Evolutionary conservation across 2,113 vertebrate genomes (phyloP), one percentile per base, ranked within the genome.

Genomic region (Microcebus murinus): DNA sequence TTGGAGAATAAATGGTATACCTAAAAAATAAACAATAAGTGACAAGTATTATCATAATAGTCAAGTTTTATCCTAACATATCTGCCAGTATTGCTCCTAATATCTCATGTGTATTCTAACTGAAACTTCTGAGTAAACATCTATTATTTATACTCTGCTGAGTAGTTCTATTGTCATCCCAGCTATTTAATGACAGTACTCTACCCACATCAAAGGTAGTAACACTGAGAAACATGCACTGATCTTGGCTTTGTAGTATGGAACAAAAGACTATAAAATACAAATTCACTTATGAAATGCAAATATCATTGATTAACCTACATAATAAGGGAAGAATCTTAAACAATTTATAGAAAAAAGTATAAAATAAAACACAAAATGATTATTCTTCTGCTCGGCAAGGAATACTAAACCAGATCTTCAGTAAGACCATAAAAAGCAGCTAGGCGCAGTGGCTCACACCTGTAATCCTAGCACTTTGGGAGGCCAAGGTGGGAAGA

Each of bases 1-100:
- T 99, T 68, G 99, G 99, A 93, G 99, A 99, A 98, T 99, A 99
- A 98, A 99, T 99, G 39, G 99, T 99, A 27, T 99, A 99, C 36
- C 99, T 99, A 98, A 85, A 98, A 94, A 90, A 89, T 31, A 81
- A 96, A 52, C 0, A 83, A 1, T 10, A 87, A 90, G 20, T 52
- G 59, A 73, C 10, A 94, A 76, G 88, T 27, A 79, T 23, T 86
- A 21, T 79, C 73, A 18, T 31, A 91, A 68, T 10, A 82, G 25
- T 81, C 25, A 86, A 59, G 11, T 83, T 95, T 83, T 74, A 95
- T 34, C 36, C 20, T 63, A 83, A 92, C 0, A 29, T 84, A 96
- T n/a, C 61, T 90, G 9, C 1, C 29, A 87, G 10, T 91, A 34
- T 71, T 93, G 50, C 31, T 68, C 17, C 45, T 68, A 92, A 79